phyloP scores from a whole-genome alignment of 2,888 invertebrate genomes.

The Drosophila fungiperda region DNA sequence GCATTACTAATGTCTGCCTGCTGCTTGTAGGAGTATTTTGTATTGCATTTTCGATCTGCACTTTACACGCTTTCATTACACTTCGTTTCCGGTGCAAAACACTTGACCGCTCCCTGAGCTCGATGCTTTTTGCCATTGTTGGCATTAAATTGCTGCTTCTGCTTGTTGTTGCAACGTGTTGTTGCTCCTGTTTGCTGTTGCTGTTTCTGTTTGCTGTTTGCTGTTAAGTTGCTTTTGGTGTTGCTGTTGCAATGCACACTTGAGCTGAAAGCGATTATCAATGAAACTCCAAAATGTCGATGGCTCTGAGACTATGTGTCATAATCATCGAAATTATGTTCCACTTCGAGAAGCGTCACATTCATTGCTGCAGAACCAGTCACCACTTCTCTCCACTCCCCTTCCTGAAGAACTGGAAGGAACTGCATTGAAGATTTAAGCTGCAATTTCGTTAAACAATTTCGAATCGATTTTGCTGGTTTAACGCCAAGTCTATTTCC shows the following conservation, averaged over 20 bases:
- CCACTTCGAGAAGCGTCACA: slow-evolving; percentile 40
- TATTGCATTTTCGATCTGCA: slow-evolving; percentile 79
- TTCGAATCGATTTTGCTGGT: slow-evolving; percentile 80
- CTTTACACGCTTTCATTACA: slow-evolving; percentile 79
- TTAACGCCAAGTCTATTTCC: slow-evolving; percentile 79
- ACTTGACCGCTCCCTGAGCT: slow-evolving; percentile 51
- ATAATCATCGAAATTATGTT: slow-evolving; percentile 67
- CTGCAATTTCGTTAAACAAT: slow-evolving; percentile 81
- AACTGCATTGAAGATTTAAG: slow-evolving; percentile 78
- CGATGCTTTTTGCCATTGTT: slow-evolving; percentile 62
- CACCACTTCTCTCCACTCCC: slow-evolving; percentile 19
- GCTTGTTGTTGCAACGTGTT: neutral
- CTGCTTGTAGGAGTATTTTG: slow-evolving; percentile 56
- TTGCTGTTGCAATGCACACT: slow-evolving; percentile 58
- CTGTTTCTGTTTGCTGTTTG: slow-evolving; percentile 32
- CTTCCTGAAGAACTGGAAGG: slow-evolving; percentile 23
- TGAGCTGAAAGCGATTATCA: slow-evolving; percentile 68
- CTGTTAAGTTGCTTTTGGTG: slow-evolving; percentile 30
- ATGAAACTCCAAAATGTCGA: slow-evolving; percentile 37
- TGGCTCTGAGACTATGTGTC: slow-evolving; percentile 44
- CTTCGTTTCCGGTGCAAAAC: slow-evolving; percentile 74
- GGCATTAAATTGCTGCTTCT: slow-evolving; percentile 54
- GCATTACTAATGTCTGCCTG: slow-evolving; percentile 56
- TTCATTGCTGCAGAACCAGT: slow-evolving; percentile 27
- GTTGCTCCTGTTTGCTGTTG: slow-evolving; percentile 15